Evolutionary conservation across 2,113 vertebrate species (phyloP).

Genomic region (Falco punctatus): DNA sequence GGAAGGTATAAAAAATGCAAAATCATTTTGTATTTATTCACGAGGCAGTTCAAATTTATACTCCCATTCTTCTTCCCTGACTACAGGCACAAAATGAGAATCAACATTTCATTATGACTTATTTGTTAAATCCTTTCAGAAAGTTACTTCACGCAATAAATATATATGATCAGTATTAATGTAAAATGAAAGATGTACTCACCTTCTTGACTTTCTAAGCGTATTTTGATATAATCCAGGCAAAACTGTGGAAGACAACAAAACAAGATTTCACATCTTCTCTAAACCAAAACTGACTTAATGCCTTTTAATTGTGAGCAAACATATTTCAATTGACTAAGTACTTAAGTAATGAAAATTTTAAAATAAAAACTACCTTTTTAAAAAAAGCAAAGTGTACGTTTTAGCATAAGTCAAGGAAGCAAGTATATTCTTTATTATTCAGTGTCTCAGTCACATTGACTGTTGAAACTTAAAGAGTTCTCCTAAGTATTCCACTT

Average conservation of each 20-base stretch:
- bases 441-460: not conserved
- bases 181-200: not conserved
- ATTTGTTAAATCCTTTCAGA: not conserved
- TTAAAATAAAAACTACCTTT: not conserved
- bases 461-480: not conserved
- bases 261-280: not conserved
- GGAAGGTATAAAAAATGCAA: not conserved
- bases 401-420: not conserved
- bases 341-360: not conserved
- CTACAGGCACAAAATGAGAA: not conserved
- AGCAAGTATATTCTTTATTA: not conserved
- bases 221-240: constrained; percentile 89
- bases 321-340: not conserved
- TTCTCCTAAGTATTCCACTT: not conserved
- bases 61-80: not conserved
- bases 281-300: not conserved
- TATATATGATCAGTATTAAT: not conserved
- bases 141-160: not conserved
- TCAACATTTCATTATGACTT: not conserved
- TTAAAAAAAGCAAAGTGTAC: not conserved
- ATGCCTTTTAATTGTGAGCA: not conserved
- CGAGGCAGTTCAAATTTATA: not conserved
- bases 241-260: constrained; percentile 84
- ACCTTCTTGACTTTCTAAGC: constrained; percentile 85
- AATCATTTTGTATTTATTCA: not conserved